Conservation (phyloP, 2,113 vertebrate species). For the Neofelis nebulosa region DNA sequence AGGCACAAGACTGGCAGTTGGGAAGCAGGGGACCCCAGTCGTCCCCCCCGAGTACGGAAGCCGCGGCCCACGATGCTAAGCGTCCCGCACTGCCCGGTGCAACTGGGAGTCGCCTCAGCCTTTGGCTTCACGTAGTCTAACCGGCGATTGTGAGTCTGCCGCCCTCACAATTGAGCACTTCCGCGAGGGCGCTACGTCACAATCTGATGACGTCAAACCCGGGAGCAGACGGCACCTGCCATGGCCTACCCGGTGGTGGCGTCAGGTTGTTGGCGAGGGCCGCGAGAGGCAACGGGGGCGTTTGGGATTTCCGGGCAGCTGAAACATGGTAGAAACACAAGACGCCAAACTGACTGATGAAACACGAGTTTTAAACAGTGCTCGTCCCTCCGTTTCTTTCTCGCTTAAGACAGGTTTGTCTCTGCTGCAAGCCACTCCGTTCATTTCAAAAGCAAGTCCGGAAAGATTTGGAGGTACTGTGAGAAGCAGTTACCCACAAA, state of each 20-base stretch:
- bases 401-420: neutral
- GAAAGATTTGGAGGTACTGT: neutral
- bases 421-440: neutral
- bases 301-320: neutral
- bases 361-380: neutral
- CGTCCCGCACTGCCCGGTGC: fast-evolving
- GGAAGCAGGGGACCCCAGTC: neutral
- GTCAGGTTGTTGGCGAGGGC: neutral
- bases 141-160: no score
- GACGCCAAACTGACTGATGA: neutral
- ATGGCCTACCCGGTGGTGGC: neutral
- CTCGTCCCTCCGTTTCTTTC: neutral
- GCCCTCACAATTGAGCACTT: neutral
- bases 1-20: neutral
- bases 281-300: neutral
- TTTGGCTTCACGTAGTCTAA: neutral
- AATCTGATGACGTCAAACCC: neutral
- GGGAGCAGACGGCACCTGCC: neutral
- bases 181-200: fast-evolving
- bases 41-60: neutral
- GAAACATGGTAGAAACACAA: neutral
- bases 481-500: neutral
- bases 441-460: neutral
- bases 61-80: fast-evolving
- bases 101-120: fast-evolving